A percentile compares a stretch with the other conserved stretches of the same genome.
Evolutionary conservation across 2,113 vertebrate species (phyloP).

Genomic region (Ia io): DNA sequence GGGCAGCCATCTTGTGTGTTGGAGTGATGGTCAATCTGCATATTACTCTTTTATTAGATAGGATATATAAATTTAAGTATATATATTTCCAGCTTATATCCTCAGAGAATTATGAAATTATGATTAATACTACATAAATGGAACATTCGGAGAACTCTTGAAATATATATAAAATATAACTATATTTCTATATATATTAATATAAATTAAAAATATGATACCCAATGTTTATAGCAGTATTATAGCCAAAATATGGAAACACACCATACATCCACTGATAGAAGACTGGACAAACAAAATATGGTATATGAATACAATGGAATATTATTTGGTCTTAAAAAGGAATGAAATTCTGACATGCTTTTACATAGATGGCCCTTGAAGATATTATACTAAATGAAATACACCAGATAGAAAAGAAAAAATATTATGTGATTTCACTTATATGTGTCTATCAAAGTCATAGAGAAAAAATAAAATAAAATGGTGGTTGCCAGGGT

Average conservation of each 20-base stretch:
- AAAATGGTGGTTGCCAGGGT: not conserved
- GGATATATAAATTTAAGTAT: not conserved
- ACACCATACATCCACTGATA: not conserved
- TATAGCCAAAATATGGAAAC: not conserved
- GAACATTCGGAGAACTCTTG: not conserved
- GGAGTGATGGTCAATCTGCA: no score
- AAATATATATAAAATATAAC: not conserved
- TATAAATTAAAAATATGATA: not conserved
- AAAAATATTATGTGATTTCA: not conserved
- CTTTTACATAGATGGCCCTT: not conserved
- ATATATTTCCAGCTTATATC: not conserved
- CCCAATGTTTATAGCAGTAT: not conserved
- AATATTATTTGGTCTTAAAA: not conserved
- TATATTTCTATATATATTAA: not conserved
- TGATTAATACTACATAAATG: not conserved
- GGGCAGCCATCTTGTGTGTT: no score
- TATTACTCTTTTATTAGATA: not conserved
- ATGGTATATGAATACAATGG: not conserved
- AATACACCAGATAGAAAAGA: not conserved
- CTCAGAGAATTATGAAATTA: not conserved
- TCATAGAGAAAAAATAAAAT: not conserved
- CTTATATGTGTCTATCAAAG: not conserved
- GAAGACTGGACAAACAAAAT: not conserved
- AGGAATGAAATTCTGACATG: not conserved
- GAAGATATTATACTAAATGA: not conserved